These are phyloP conservation scores for Hecatera dysodea DNA, from an alignment of 2,888 invertebrate species.

Conservation along the genomic window DNA sequence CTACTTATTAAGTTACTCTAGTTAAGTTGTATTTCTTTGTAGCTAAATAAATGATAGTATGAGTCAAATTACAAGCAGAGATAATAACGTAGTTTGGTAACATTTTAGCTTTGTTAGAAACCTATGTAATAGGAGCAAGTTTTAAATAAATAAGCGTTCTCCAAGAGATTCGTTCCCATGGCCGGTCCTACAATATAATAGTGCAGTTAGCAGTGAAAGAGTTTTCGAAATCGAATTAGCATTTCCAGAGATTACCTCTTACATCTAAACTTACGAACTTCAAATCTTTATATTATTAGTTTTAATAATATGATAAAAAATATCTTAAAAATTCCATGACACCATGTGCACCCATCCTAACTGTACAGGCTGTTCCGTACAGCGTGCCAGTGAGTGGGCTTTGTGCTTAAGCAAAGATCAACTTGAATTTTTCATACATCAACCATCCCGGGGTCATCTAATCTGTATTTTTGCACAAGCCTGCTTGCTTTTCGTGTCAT, in stretches of 20 bases:
- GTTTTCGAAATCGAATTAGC: background rate
- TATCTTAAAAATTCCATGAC: background rate
- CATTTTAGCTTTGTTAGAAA: too few species aligned
- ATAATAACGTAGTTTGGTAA: too few species aligned
- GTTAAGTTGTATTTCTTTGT: too few species aligned
- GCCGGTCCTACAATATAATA: too few species aligned
- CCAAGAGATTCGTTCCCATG: too few species aligned
- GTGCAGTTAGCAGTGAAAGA: background rate
- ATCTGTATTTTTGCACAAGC: conserved; percentile 43
- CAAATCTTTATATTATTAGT: background rate
- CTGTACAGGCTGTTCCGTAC: conserved; percentile 19
- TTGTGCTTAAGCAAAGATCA: conserved; percentile 61
- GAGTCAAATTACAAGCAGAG: too few species aligned
- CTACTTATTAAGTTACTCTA: too few species aligned
- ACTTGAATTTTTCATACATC: conserved; percentile 66
- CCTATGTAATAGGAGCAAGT: too few species aligned
- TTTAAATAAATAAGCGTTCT: too few species aligned
- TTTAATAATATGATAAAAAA: too few species aligned
- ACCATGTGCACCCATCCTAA: conserved; percentile 39
- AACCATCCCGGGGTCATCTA: conserved; percentile 45
- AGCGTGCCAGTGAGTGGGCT: conserved; percentile 54
- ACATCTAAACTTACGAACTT: background rate
- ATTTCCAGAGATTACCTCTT: background rate
- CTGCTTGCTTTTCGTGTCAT: conserved; percentile 23
- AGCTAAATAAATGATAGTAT: too few species aligned